Conservation (phyloP, 2,797 vertebrate species). For the Apodemus agrarius region DNA sequence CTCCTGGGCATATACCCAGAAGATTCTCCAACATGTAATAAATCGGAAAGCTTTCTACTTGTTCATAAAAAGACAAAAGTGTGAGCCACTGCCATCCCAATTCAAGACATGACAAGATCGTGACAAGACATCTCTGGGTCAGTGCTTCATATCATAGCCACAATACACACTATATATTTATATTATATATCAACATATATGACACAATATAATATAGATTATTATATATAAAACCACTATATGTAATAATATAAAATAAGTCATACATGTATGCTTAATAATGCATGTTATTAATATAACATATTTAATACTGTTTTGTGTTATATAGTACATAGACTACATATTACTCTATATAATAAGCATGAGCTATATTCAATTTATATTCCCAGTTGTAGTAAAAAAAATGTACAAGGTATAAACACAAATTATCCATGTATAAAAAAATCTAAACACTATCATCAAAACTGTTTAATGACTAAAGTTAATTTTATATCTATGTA, state of each 20-base stretch:
- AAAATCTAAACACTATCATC: background rate
- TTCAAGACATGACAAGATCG: background rate
- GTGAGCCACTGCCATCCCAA: background rate
- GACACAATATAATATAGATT: background rate
- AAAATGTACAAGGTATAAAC: background rate
- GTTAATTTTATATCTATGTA: constrained; percentile 16
- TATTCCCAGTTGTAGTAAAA: background rate
- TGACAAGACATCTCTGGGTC: background rate
- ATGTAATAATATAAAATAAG: background rate
- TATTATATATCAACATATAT: background rate
- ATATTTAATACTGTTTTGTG: background rate
- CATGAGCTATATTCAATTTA: background rate
- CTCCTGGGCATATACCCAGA: no score
- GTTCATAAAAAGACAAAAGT: constrained; percentile 37
- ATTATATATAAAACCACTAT: background rate
- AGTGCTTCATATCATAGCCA: background rate
- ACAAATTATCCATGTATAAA: background rate
- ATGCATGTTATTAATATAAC: background rate
- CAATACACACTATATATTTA: background rate
- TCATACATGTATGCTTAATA: background rate
- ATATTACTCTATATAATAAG: background rate
- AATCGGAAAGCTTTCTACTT: background rate
- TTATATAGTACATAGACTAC: background rate
- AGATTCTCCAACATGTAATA: no score
- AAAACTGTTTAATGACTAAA: constrained; percentile 16